Evolutionary conservation across 2,113 vertebrate genomes (phyloP).

Genomic region (Macrotus californicus): DNA sequence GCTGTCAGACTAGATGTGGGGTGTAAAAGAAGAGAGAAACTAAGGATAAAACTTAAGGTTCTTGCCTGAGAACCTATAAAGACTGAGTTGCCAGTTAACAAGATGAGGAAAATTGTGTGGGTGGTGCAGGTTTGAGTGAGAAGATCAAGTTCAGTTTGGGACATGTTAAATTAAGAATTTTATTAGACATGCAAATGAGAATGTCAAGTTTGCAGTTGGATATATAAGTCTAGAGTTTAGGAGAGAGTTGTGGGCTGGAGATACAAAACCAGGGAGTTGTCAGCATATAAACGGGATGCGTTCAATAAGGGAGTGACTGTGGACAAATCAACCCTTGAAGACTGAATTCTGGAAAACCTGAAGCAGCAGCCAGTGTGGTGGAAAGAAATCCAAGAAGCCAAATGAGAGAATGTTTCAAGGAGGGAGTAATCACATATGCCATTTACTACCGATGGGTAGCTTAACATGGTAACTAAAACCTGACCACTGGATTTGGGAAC

Average conservation of each 20-base stretch:
- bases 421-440: neutral
- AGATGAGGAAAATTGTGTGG: neutral
- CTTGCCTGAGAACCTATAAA: neutral
- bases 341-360: neutral
- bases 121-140: neutral
- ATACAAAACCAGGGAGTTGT: neutral
- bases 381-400: neutral
- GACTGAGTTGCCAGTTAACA: neutral
- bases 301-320: neutral
- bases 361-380: neutral
- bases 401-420: neutral
- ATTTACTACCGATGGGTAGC: neutral
- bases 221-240: neutral
- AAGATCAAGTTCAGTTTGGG: slow-evolving; percentile 11
- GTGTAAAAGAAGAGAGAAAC: neutral
- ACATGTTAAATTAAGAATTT: neutral
- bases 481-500: neutral
- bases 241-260: neutral
- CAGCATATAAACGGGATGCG: neutral
- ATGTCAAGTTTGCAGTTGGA: neutral
- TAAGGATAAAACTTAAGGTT: neutral
- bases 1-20: neutral
- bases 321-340: neutral
- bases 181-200: neutral
- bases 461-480: neutral